Base-by-base conservation (phyloP, 2,888 invertebrate genomes). In the Pachycephus smyrnensis region DNA sequence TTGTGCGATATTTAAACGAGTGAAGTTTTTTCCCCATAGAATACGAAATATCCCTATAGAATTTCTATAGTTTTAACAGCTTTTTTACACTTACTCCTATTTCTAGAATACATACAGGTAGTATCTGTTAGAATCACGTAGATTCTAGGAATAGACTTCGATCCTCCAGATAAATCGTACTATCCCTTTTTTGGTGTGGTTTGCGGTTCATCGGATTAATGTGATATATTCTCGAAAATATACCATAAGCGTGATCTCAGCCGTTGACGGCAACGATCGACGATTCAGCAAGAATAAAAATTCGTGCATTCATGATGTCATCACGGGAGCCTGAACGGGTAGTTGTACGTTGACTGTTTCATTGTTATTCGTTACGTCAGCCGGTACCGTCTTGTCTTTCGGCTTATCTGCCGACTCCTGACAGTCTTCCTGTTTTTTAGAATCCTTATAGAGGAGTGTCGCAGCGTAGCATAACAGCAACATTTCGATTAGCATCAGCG, bases 401-500 rank as follows among this genome's bases (percentile, higher is more conserved):
- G 82, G 36, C 74, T 84, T 84, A 86, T 88, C 88, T 82, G 79
- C 82, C 78, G 83, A 75, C 76, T 81, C 81, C 76, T 73, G 73
- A 11, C 11, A 35, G 37, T 73, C 75, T 23, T 77, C 75, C 73
- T 69, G 55, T 37, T 75, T 79, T 40, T 68, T 86, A 37, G 89
- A 87, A 71, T 90, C 90, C 79, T 93, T 93, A 92, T 96, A 95
- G 74, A 96, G 88, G 79, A 92, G 91, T 89, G 94, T 93, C 0
- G 95, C 95, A 86, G 94, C 93, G 80, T 93, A 92, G 73, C 94
- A 94, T 71, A 96, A 92, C 76, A 95, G 86, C 77, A 95, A 92
- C 95, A 96, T 95, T 91, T 96, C 95, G 84, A 94, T 88, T 85
- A 95, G 91, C 93, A 95, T 94, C 83, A 95, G 87, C 69, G 93